Conservation (phyloP, 92 coral and sea anemone species). For the Parazoanthus atlanticus region DNA sequence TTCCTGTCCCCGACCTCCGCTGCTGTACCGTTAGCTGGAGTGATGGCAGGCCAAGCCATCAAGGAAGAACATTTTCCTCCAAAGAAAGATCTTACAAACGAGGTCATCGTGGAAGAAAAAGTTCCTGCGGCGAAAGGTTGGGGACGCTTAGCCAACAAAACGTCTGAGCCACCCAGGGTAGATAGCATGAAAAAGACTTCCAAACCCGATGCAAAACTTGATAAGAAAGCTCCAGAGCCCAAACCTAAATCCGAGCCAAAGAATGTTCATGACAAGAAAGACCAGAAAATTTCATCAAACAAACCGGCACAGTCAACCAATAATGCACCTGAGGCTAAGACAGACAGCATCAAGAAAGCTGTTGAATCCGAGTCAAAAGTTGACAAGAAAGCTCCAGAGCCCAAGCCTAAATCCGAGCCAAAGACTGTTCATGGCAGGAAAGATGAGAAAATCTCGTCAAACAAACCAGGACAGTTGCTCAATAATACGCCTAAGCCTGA, state of each 20-base stretch:
- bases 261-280: background rate
- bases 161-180: background rate
- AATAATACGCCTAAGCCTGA: background rate
- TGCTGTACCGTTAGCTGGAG: constrained; percentile 40
- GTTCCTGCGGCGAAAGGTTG: constrained; percentile 19
- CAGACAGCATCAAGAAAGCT: background rate
- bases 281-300: constrained; percentile 4
- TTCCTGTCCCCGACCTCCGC: constrained; percentile 89
- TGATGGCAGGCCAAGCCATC: constrained; percentile 36
- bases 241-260: background rate
- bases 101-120: constrained; percentile 32
- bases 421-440: background rate
- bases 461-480: background rate
- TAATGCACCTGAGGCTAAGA: background rate
- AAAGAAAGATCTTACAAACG: constrained; percentile 41
- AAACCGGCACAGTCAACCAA: background rate
- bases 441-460: background rate
- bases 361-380: background rate
- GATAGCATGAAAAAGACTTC: background rate
- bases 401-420: constrained; percentile 3
- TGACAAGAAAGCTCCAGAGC: background rate
- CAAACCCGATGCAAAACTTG: background rate
- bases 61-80: constrained; percentile 1
- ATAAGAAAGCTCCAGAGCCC: background rate
- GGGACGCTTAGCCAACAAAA: constrained; percentile 28